These are phyloP conservation scores for Chelmon rostratus DNA, from an alignment of 2,797 vertebrate genomes.

Conservation along the genomic window DNA sequence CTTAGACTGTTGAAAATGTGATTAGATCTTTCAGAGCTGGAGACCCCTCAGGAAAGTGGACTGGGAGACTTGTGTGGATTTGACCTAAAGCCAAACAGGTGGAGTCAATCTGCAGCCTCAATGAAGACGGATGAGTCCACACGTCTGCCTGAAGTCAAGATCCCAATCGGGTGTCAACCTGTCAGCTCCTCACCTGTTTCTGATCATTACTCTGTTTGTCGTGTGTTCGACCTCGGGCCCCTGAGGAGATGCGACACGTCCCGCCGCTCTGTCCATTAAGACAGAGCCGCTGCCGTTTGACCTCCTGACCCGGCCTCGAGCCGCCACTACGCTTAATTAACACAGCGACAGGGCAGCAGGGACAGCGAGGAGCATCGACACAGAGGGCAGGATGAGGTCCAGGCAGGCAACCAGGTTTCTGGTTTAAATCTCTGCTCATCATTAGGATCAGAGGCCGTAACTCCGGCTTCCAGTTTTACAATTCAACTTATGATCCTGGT, in stretches of 20 bases:
- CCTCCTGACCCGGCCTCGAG: not conserved
- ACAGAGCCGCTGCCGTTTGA: not conserved
- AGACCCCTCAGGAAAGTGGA: not conserved
- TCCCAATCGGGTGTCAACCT: not conserved
- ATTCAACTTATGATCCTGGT: not conserved
- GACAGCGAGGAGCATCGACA: not conserved
- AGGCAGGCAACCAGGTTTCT: not conserved
- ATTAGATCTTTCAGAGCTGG: no score
- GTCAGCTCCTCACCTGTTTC: not conserved
- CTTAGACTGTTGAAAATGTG: not conserved
- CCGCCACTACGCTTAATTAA: not conserved
- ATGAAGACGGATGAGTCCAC: conserved; percentile 9
- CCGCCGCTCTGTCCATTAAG: not conserved
- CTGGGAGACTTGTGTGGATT: no score
- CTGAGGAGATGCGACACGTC: not conserved
- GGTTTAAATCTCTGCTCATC: not conserved
- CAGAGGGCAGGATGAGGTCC: not conserved
- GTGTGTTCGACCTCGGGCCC: conserved; percentile 19
- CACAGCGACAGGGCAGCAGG: no score
- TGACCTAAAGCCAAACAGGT: no score
- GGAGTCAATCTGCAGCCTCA: not conserved
- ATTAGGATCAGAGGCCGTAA: not conserved
- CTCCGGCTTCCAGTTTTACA: not conserved
- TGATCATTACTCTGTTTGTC: conserved; percentile 18
- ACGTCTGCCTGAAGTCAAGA: not conserved